Evolutionary conservation across 2,113 vertebrate genomes (phyloP), one percentile per base, ranked within the genome.

Genomic region (Calidris pygmaea): DNA sequence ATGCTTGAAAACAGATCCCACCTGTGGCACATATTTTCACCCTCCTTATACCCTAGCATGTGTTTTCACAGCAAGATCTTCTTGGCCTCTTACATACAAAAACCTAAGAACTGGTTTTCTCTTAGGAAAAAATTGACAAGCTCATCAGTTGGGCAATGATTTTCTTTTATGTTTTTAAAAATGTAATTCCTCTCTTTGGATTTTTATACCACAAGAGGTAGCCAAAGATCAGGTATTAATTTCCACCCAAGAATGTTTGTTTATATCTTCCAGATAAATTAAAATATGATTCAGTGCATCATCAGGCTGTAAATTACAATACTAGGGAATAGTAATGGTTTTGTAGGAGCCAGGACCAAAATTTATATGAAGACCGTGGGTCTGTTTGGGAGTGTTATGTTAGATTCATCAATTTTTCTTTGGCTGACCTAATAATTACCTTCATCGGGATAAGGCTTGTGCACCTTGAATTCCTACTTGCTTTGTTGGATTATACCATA

Each of bases 141-240:
- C 59, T 95, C 48, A 82, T 92, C 86, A 71, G 3, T n/a, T 72
- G 70, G 27, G 65, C 43, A 89, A 73, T 89, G 18, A 67, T 87
- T 94, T 93, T 85, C 76, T 85, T 67, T 66, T 73, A 37, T 24
- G 7, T 1, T 50, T 43, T 66, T 65, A 16, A 13, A 12, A 70
- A 83, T 58, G 13, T 81, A 66, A 90, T 94, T 92, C 30, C 17
- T 93, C 70, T 89, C 58, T 75, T 79, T 75, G 53, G 48, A 41
- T 85, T 93, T 95, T 96, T 96, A 90, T 78, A 58, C 92, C 92
- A 84, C 84, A 90, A 94, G 94, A 93, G 63, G 92, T 87, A 97
- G 95, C 86, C 94, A 96, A 97, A 96, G 95, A 94, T 92, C 89
- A 94, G 80, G 53, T 95, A 96, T 89, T 93, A 93, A 96, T 92